Evolutionary conservation across 2,888 invertebrate genomes (phyloP).

Genomic region (Malthinus seriepunctatus): DNA sequence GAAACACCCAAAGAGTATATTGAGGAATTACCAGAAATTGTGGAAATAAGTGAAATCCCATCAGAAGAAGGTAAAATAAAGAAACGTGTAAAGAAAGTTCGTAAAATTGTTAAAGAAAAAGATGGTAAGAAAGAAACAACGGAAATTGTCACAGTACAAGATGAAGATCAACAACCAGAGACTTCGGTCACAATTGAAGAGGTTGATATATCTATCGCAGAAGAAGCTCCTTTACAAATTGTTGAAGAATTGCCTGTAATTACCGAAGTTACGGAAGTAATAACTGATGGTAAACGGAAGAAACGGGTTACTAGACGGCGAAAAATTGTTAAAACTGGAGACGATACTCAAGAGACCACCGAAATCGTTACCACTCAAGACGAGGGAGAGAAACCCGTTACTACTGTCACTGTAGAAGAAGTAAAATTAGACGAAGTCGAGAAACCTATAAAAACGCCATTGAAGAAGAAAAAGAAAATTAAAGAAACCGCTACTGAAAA

Average conservation of each 20-base stretch:
- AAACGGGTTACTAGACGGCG: conserved; percentile 40
- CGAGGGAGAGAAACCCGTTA: conserved; percentile 42
- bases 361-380: conserved; percentile 39
- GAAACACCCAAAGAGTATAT: neutral
- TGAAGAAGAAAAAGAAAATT: conserved; percentile 16
- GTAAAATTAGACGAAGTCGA: conserved; percentile 10
- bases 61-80: conserved; percentile 30
- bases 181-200: conserved; percentile 41
- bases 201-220: conserved; percentile 22
- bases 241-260: conserved; percentile 38
- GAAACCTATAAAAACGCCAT: conserved; percentile 28
- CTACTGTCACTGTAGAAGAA: neutral
- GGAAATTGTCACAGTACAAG: conserved; percentile 48
- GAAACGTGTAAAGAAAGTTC: conserved; percentile 44
- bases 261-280: conserved; percentile 40
- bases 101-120: conserved; percentile 46
- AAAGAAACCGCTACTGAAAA: conserved; percentile 18
- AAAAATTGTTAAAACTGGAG: conserved; percentile 28
- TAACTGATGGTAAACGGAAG: conserved; percentile 41
- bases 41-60: conserved; percentile 29
- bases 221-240: conserved; percentile 28
- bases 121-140: conserved; percentile 40
- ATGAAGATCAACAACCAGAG: conserved; percentile 41
- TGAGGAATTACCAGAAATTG: conserved; percentile 48
- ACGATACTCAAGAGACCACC: conserved; percentile 7